phyloP scores from a whole-genome alignment of 2,797 vertebrate genomes.

The Rhinoraja longicauda region DNA sequence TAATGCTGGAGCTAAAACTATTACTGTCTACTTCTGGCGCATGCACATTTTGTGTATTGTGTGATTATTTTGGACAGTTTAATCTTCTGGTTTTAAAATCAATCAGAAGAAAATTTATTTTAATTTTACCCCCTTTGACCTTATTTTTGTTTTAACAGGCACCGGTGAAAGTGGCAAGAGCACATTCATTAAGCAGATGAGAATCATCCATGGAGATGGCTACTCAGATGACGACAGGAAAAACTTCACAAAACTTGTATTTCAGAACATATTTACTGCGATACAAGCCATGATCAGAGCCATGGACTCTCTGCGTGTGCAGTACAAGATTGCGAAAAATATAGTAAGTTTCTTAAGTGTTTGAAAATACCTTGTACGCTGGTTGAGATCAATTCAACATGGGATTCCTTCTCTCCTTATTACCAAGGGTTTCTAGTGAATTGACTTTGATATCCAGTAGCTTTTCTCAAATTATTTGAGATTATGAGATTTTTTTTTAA shows the following conservation, averaged over 20 bases:
- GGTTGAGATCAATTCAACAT: background rate
- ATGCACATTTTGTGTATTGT: background rate
- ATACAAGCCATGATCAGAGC: slow-evolving; percentile 33
- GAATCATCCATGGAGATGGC: slow-evolving; percentile 37
- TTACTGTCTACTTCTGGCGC: background rate
- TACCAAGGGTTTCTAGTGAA: background rate
- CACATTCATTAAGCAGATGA: slow-evolving; percentile 36
- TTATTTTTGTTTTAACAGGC: slow-evolving; percentile 3
- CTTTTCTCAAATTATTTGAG: background rate
- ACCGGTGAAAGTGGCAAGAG: slow-evolving; percentile 38
- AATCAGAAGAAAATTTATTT: background rate
- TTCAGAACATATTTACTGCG: slow-evolving; percentile 37
- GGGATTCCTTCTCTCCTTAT: background rate
- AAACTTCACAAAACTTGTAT: slow-evolving; percentile 29
- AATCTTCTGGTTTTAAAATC: background rate
- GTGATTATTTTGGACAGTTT: background rate
- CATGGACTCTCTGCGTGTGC: slow-evolving; percentile 25
- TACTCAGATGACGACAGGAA: slow-evolving; percentile 32
- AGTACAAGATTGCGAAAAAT: slow-evolving; percentile 29
- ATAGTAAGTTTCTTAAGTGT: background rate
- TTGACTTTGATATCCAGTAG: background rate
- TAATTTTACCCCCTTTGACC: background rate
- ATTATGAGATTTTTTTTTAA: background rate
- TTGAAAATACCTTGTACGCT: background rate
- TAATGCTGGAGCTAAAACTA: background rate